phyloP scores from a whole-genome alignment of 1,140 invertebrate species.

The Papilio polyxenes region DNA sequence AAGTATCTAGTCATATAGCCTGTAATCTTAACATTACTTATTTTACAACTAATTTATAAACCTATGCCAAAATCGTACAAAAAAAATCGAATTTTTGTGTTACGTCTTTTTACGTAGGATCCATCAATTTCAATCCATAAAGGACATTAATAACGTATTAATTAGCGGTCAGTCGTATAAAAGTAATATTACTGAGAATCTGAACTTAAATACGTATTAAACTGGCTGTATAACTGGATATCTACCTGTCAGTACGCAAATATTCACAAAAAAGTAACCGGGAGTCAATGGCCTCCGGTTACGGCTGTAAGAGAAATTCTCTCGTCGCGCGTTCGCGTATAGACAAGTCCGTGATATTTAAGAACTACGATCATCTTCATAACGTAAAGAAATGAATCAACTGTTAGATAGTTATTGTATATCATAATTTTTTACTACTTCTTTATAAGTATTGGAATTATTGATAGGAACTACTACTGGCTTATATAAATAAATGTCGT shows the following conservation, averaged over 20 bases:
- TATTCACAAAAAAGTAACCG: constrained; percentile 34
- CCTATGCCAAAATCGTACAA: no score
- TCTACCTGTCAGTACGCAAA: constrained; percentile 35
- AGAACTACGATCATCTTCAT: neutral
- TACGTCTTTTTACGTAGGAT: no score
- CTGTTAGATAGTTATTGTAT: neutral
- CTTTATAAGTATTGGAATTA: neutral
- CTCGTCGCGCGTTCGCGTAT: constrained; percentile 25
- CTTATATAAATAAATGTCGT: neutral
- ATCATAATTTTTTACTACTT: no score
- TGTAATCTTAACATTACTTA: no score
- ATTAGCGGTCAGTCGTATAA: neutral
- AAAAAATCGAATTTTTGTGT: no score
- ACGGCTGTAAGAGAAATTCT: constrained; percentile 39
- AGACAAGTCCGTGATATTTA: neutral
- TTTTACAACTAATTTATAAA: no score
- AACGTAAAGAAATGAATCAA: neutral
- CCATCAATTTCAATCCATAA: neutral
- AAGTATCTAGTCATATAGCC: no score
- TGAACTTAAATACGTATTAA: constrained; percentile 7
- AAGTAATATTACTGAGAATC: neutral
- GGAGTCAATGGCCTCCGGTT: constrained; percentile 36
- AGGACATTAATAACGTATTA: neutral
- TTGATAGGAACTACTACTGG: no score
- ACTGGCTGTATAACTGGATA: constrained; percentile 31